Conservation (phyloP, 2,113 vertebrate genomes). For the Mellivora capensis region DNA sequence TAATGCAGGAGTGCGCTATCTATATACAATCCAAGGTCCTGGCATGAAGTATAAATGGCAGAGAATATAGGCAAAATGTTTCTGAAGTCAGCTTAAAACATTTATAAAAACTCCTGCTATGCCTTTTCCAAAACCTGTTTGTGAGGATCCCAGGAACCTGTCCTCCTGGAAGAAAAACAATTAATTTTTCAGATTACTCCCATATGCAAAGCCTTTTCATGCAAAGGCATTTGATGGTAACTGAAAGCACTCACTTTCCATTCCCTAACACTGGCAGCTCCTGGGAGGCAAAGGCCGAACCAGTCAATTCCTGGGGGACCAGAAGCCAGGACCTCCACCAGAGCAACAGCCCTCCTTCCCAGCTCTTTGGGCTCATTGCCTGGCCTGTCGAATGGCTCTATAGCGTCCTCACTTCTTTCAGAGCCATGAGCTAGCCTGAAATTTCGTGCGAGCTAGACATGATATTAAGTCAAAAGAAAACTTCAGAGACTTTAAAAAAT, state of each 20-base stretch:
- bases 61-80: neutral
- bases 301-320: neutral
- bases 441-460: neutral
- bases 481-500: neutral
- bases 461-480: conserved; percentile 40
- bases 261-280: neutral
- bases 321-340: neutral
- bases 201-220: neutral
- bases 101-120: neutral
- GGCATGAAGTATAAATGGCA: neutral
- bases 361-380: neutral
- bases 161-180: neutral
- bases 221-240: neutral
- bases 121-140: neutral
- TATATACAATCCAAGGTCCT: neutral
- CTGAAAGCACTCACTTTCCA: neutral
- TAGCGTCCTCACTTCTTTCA: neutral
- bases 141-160: neutral
- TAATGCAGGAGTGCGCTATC: neutral
- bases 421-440: neutral
- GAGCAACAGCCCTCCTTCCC: neutral
- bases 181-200: neutral
- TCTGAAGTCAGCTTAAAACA: neutral
- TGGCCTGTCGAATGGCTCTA: neutral
- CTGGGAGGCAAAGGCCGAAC: neutral